Evolutionary conservation across 2,113 vertebrate species (phyloP), one percentile per base, ranked within the genome.

Genomic region (Kobus ellipsiprymnus): DNA sequence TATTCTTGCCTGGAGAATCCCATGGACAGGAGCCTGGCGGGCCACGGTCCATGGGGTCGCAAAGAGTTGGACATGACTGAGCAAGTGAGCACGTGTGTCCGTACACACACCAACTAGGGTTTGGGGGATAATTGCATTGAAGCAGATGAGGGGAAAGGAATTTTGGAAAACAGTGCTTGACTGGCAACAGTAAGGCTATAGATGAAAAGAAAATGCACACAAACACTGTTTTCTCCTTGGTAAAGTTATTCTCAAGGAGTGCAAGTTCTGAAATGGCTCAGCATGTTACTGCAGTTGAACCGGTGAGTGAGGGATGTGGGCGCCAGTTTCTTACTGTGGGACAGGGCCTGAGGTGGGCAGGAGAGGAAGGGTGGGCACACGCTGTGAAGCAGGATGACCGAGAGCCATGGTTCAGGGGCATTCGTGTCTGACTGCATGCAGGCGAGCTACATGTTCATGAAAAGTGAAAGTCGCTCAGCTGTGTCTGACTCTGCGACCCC

Each of bases 231-330:
- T 11, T 19, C 14, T 13, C 0, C 44, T 9, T 2, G 48, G 48
- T 3, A 3, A 9, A 36, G 30, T 40, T 30, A 55, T 7, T 50
- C 89, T 50, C 21, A 1, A 1, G 89, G 19, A 44, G 21, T 17
- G 2, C 23, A 5, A 1, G 17, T 7, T 8, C 36, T 33, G 33
- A 7, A 17, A 0, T 27, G 7, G 23, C 23, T 36, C 7, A 21
- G 4, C 0, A 0, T 7, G 64, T 3, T 5, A 0, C 67, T 50
- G 87, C 40, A 27, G 19, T 16, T 7, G 67, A 15, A 4, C 15
- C 1, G 12, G 5, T 2, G 1, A 12, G 23, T 0, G 30, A 14
- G 1, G 50, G 25, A 0, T 0, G 62, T 17, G 36, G 36, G 62
- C 3, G 10, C 46, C 12, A 19, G 30, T 8, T 8, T 48, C 27